phyloP scores from a whole-genome alignment of 2,888 invertebrate species.

The Galeopsomyia nigrocyanea region DNA sequence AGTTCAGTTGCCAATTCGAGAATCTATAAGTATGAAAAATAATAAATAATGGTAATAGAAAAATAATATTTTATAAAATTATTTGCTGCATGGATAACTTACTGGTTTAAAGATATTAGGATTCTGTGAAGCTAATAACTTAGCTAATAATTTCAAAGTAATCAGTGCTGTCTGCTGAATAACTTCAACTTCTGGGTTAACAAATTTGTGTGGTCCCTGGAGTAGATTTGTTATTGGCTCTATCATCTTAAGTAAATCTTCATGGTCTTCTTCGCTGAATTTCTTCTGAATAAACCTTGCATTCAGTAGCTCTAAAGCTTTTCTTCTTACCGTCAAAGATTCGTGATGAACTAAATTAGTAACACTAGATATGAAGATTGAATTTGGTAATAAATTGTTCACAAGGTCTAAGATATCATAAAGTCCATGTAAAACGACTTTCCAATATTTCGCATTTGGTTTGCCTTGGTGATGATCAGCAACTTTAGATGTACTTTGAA shows the following conservation, averaged over 20 bases:
- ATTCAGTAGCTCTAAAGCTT: conserved; percentile 89
- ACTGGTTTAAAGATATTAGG: conserved; percentile 79
- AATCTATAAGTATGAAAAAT: conserved; percentile 66
- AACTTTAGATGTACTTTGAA: conserved; percentile 76
- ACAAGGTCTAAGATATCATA: conserved; percentile 82
- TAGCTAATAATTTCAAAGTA: conserved; percentile 86
- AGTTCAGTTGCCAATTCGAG: conserved; percentile 78
- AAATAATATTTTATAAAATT: background rate
- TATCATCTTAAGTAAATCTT: conserved; percentile 73
- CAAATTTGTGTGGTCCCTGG: conserved; percentile 69
- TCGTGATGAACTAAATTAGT: conserved; percentile 81
- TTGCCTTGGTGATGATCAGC: conserved; percentile 74
- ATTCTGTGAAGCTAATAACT: conserved; percentile 77
- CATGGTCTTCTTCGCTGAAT: conserved; percentile 71
- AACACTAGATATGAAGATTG: conserved; percentile 85
- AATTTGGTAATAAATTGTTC: conserved; percentile 82
- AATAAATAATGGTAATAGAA: background rate
- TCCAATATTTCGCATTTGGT: conserved; percentile 82
- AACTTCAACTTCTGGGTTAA: conserved; percentile 74
- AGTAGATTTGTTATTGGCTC: conserved; percentile 75
- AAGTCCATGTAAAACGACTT: conserved; percentile 82
- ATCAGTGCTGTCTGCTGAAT: conserved; percentile 88
- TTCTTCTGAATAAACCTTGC: conserved; percentile 81
- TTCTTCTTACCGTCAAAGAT: conserved; percentile 79
- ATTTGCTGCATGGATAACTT: conserved; percentile 47